Conservation (phyloP, 2,113 vertebrate species). For the Proteles cristata region DNA sequence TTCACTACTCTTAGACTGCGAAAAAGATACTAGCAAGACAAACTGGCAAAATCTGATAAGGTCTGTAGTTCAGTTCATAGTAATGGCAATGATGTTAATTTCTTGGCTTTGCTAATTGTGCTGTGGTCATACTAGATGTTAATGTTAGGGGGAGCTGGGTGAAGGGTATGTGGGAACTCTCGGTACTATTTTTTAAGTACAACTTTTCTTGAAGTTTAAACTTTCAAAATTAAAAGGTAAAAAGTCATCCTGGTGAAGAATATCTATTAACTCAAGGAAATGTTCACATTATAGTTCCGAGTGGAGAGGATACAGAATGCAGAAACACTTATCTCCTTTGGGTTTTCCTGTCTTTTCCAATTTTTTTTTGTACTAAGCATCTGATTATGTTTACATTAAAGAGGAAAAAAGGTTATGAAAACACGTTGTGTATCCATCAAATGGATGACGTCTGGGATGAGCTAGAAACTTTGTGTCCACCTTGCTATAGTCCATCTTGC, state of each 20-base stretch:
- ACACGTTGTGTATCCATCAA: background rate
- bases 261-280: background rate
- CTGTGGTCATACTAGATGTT: background rate
- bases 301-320: background rate
- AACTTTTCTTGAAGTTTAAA: background rate
- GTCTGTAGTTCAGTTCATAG: background rate
- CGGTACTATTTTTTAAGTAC: background rate
- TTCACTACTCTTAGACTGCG: background rate
- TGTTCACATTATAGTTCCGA: background rate
- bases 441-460: background rate
- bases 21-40: background rate
- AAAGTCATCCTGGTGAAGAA: background rate
- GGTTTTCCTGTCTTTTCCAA: background rate
- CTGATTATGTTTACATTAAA: background rate
- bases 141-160: background rate
- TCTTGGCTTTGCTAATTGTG: background rate
- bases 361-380: background rate
- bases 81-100: background rate
- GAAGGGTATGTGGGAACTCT: background rate
- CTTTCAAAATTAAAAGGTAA: constrained; percentile 27
- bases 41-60: background rate
- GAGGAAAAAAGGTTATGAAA: background rate
- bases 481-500: background rate
- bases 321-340: background rate
- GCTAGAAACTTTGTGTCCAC: background rate